phyloP scores from a whole-genome alignment of 2,113 vertebrate species.

The Phycodurus eques region DNA sequence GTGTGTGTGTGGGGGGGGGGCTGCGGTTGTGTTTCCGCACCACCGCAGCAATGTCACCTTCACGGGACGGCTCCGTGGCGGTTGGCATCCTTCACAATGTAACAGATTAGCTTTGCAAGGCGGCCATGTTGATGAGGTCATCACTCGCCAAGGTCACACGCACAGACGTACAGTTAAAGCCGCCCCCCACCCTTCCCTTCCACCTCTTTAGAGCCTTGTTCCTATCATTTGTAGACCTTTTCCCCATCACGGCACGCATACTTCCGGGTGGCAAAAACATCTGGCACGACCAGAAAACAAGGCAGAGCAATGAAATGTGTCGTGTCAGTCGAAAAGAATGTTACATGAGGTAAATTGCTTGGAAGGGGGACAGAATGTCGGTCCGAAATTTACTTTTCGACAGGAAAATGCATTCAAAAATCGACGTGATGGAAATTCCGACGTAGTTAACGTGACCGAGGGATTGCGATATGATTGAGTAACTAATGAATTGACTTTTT shows the following conservation, averaged over 20 bases:
- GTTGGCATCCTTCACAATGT: slow-evolving; percentile 70
- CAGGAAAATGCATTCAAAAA: no score
- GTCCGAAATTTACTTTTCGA: no score
- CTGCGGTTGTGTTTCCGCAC: slow-evolving; percentile 13
- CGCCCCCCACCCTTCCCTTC: slow-evolving; percentile 27
- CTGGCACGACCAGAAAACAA: no score
- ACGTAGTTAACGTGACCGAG: no score
- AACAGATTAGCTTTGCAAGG: slow-evolving; percentile 72
- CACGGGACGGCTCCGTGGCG: slow-evolving; percentile 61
- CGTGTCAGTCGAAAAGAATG: no score
- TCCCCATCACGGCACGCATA: background rate
- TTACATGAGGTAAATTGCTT: no score
- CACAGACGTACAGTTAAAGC: slow-evolving; percentile 48
- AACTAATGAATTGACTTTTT: no score
- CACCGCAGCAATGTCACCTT: slow-evolving; percentile 69
- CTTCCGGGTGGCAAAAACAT: no score
- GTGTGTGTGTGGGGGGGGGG: slow-evolving; percentile 12
- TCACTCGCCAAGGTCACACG: slow-evolving; percentile 70
- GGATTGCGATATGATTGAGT: no score
- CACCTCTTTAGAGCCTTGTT: background rate
- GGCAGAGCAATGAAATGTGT: no score
- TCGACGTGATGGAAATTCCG: no score
- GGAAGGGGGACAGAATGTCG: no score
- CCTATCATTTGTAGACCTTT: background rate
- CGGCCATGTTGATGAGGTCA: slow-evolving; percentile 73